phyloP scores from a whole-genome alignment of 1,140 invertebrate genomes.

The Sitobion miscanthi region DNA sequence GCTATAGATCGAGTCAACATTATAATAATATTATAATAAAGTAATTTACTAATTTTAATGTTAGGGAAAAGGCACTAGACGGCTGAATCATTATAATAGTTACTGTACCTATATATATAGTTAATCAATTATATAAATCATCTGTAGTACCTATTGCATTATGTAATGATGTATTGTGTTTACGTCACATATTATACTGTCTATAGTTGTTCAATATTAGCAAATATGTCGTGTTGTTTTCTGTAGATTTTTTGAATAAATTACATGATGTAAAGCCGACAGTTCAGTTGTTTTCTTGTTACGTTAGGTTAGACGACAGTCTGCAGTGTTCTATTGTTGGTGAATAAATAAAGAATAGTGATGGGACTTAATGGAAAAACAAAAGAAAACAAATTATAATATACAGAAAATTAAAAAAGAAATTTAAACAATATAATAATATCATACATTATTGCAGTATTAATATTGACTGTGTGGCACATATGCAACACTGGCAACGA shows the following conservation, averaged over 20 bases:
- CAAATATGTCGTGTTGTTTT: conserved; percentile 10
- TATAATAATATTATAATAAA: too few species aligned
- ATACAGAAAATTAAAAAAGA: neutral
- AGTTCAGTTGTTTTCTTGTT: neutral
- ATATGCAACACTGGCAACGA: neutral
- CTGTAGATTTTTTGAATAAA: neutral
- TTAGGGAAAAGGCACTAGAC: neutral
- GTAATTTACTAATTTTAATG: neutral
- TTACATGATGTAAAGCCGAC: neutral
- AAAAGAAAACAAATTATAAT: neutral
- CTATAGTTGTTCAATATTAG: conserved; percentile 11
- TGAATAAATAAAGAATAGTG: neutral
- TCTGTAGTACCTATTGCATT: neutral
- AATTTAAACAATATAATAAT: neutral
- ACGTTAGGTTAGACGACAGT: neutral
- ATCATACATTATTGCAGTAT: neutral
- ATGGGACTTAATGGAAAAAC: neutral
- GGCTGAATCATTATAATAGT: neutral
- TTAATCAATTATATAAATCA: neutral
- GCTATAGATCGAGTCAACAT: too few species aligned
- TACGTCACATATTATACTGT: neutral
- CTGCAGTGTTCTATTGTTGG: neutral
- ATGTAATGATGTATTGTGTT: neutral
- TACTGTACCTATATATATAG: neutral
- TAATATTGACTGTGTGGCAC: neutral